Conservation (phyloP, 64 coral and sea anemone species). For the Actinia tenebrosa region DNA sequence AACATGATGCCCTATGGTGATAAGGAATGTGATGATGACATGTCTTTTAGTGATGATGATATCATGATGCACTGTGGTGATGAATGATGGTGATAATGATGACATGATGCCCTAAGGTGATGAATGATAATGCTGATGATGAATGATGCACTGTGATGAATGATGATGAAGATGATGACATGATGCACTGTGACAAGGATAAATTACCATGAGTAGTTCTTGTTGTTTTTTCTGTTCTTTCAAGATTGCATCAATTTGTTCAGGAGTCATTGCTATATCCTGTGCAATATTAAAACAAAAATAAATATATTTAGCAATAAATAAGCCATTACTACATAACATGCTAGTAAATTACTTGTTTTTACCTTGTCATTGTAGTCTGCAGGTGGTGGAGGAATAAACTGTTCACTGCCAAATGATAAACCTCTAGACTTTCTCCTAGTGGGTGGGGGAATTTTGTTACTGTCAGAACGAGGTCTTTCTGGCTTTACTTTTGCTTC, state of each 20-base stretch:
- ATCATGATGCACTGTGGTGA: neutral
- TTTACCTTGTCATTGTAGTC: constrained; percentile 4
- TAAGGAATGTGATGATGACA: no score
- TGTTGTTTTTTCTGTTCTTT: constrained; percentile 58
- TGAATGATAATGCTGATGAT: neutral
- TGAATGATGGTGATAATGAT: neutral
- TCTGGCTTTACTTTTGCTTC: constrained; percentile 14
- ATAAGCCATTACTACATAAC: neutral
- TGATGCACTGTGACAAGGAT: neutral
- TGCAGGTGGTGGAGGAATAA: constrained; percentile 25
- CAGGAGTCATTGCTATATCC: neutral
- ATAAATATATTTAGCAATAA: neutral
- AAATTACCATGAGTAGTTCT: constrained; percentile 37
- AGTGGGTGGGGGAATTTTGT: neutral
- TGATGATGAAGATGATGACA: neutral
- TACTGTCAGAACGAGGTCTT: neutral
- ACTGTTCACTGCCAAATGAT: constrained; percentile 29
- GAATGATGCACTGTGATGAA: neutral
- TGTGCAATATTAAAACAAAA: neutral
- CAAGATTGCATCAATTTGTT: constrained; percentile 20
- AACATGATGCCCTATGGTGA: no score
- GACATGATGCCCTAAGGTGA: neutral
- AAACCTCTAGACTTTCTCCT: constrained; percentile 1
- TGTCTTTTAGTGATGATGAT: no score
- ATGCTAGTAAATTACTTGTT: neutral